Evolutionary conservation across 2,797 vertebrate genomes (phyloP).

Genomic region (Cynodonichthys magdalenae): DNA sequence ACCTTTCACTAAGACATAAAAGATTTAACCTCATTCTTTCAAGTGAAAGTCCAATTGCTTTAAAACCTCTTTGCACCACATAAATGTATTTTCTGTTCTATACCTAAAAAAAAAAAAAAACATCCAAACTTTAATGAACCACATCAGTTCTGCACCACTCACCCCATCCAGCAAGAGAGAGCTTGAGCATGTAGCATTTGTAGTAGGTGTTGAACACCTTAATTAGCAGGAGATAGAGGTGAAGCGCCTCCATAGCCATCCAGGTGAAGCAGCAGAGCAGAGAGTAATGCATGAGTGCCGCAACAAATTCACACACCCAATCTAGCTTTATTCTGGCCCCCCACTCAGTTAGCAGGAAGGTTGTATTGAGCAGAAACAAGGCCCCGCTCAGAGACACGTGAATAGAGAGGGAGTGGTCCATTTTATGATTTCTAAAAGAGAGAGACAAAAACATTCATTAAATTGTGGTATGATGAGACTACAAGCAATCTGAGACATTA

Average conservation of each 20-base stretch:
- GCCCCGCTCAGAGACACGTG: slow-evolving; percentile 78
- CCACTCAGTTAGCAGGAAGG: slow-evolving; percentile 78
- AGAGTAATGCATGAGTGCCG: slow-evolving; percentile 80
- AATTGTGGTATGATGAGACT: not conserved
- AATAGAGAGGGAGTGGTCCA: slow-evolving; percentile 65
- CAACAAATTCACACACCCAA: slow-evolving; percentile 69
- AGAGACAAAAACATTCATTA: not conserved
- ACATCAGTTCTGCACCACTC: slow-evolving; percentile 44
- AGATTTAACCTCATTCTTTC: no score
- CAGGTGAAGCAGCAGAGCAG: slow-evolving; percentile 88
- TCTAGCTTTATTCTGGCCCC: not conserved
- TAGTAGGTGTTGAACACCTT: slow-evolving; percentile 86
- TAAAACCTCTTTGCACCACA: no score
- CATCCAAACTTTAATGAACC: no score
- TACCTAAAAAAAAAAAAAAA: no score
- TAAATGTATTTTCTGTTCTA: not conserved
- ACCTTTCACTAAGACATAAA: no score
- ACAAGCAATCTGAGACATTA: not conserved
- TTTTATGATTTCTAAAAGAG: slow-evolving; percentile 56
- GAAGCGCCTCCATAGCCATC: slow-evolving; percentile 85
- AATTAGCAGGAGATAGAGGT: slow-evolving; percentile 84
- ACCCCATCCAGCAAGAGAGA: slow-evolving; percentile 88
- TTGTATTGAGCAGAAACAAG: slow-evolving; percentile 79
- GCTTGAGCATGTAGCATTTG: slow-evolving; percentile 81
- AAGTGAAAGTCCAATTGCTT: no score